A percentile compares a stretch with the other conserved stretches of the same genome.
Conservation (phyloP, 2,113 vertebrate species). For the Tyrannus savana region DNA sequence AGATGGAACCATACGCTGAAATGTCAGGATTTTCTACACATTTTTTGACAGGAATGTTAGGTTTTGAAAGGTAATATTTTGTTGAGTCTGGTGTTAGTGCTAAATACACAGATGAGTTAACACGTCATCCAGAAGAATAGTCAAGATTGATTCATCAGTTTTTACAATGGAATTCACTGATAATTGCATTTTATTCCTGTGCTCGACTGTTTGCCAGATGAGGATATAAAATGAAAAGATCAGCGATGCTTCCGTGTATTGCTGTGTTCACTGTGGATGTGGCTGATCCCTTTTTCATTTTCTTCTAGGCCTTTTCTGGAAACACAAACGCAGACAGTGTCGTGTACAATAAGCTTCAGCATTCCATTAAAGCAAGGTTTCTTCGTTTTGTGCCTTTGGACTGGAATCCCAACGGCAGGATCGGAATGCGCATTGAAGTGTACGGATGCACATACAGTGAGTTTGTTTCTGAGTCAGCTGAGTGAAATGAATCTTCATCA, state of each 20-base stretch:
- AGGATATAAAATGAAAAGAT: not conserved
- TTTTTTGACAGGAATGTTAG: not conserved
- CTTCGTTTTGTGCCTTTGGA: constrained; percentile 83
- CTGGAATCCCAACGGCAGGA: constrained; percentile 85
- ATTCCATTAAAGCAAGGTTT: constrained; percentile 83
- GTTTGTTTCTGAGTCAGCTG: constrained; percentile 48
- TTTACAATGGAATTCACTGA: not conserved
- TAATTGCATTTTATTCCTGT: not conserved
- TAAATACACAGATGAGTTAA: not conserved
- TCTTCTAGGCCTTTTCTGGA: constrained; percentile 81
- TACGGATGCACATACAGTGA: constrained; percentile 88
- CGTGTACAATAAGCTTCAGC: constrained; percentile 81
- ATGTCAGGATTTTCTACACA: not conserved
- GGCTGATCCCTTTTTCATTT: constrained; percentile 2
- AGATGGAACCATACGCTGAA: not conserved
- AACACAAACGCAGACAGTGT: constrained; percentile 89
- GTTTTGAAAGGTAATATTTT: not conserved
- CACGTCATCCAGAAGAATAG: not conserved
- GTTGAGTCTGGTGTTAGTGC: rapidly evolving
- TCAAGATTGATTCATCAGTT: not conserved
- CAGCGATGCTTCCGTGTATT: not conserved
- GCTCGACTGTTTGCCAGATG: not conserved
- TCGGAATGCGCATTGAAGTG: constrained; percentile 85
- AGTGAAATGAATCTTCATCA: not conserved
- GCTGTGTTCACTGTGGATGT: not conserved